Evolutionary conservation across 2,888 invertebrate genomes (phyloP).

Genomic region (Erpobdella octoculata): DNA sequence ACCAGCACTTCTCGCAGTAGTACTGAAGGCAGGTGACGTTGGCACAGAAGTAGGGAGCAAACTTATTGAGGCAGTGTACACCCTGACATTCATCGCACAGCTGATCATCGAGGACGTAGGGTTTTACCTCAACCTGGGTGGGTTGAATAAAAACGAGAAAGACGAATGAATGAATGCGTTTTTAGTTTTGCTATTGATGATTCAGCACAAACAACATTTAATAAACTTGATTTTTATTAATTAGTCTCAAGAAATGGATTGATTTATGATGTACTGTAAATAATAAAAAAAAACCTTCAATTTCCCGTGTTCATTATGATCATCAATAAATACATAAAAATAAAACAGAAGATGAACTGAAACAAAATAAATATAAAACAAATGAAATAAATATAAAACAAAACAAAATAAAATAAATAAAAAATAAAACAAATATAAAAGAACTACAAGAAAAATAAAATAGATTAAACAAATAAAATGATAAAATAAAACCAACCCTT

Average conservation of each 20-base stretch:
- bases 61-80: slow-evolving; percentile 90
- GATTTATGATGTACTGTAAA: too few relatives aligned
- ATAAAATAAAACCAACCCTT: slow-evolving; percentile 60
- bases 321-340: too few relatives aligned
- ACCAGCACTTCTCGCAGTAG: slow-evolving; percentile 96
- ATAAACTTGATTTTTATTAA: too few relatives aligned
- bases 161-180: too few relatives aligned
- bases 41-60: slow-evolving; percentile 98
- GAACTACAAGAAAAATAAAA: neutral
- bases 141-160: too few relatives aligned
- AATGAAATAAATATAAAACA: neutral
- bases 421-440: neutral
- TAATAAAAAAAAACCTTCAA: too few relatives aligned
- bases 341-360: too few relatives aligned
- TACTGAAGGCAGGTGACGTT: slow-evolving; percentile 99
- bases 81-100: slow-evolving; percentile 99
- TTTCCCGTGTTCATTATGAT: too few relatives aligned
- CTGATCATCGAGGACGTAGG: slow-evolving; percentile 97
- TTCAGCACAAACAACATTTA: too few relatives aligned
- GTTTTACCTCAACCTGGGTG: slow-evolving; percentile 85
- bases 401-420: neutral
- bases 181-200: too few relatives aligned
- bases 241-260: too few relatives aligned
- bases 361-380: neutral
- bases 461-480: neutral